Conservation (phyloP, 2,888 invertebrate genomes). For the Mesorhabditis spiculigera region DNA sequence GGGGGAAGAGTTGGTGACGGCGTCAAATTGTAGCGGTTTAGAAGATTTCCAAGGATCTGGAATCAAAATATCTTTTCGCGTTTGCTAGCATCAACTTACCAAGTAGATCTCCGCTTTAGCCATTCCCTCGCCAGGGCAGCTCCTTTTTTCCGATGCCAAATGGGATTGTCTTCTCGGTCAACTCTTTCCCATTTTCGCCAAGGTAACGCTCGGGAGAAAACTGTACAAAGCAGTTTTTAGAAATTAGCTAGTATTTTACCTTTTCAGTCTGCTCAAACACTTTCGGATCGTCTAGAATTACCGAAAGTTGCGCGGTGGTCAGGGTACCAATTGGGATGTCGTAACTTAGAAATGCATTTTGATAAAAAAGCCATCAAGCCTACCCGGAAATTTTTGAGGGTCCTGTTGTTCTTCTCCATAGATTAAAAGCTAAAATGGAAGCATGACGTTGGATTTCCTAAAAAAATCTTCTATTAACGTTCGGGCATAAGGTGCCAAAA, state of each 20-base stretch:
- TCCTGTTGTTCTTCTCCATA: neutral
- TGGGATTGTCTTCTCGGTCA: conserved; percentile 2
- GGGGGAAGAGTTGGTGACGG: neutral
- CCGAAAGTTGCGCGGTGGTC: neutral
- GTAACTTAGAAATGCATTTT: neutral
- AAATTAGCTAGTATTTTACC: neutral
- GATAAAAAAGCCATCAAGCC: neutral
- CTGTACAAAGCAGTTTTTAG: neutral
- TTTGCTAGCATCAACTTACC: neutral
- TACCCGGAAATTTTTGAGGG: neutral
- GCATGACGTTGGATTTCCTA: conserved; percentile 1
- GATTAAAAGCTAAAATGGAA: neutral
- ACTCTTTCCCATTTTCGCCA: neutral
- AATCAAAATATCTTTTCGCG: too few relatives aligned
- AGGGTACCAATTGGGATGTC: neutral
- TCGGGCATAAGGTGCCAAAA: too few relatives aligned
- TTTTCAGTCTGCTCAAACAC: neutral
- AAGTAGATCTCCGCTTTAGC: conserved; percentile 1
- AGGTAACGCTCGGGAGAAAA: neutral
- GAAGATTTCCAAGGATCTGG: conserved; percentile 1
- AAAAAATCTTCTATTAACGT: neutral
- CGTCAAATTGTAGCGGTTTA: neutral
- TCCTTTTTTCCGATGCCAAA: conserved; percentile 2
- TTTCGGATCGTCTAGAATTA: conserved; percentile 3
- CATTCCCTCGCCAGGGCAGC: neutral